A percentile compares a stretch with the other conserved stretches of the same genome.
Conservation (phyloP, 92 coral and sea anemone species). For the Epizoanthus stellaris region DNA sequence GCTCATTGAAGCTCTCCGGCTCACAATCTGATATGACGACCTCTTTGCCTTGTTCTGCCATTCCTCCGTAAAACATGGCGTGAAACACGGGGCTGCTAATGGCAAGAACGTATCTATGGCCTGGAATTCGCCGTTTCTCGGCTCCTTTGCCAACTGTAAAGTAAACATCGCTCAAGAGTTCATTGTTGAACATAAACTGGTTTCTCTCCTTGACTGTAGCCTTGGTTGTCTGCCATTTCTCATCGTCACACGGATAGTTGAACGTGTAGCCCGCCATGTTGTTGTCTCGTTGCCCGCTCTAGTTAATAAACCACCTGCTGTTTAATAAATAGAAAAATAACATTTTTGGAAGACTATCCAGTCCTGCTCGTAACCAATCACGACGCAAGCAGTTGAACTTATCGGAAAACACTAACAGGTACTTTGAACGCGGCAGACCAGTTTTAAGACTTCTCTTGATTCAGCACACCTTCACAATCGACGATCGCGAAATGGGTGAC, state of each 20-base stretch:
- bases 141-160: slow-evolving; percentile 71
- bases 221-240: slow-evolving; percentile 83
- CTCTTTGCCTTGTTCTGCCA: slow-evolving; percentile 80
- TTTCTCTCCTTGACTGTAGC: slow-evolving; percentile 72
- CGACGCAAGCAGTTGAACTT: not conserved
- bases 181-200: slow-evolving; percentile 82
- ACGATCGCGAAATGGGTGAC: not conserved
- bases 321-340: not conserved
- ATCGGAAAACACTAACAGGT: slow-evolving; percentile 1
- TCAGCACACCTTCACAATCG: too few relatives aligned
- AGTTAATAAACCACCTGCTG: slow-evolving; percentile 24
- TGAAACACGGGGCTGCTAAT: slow-evolving; percentile 86
- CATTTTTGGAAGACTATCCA: not conserved
- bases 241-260: slow-evolving; percentile 45
- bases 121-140: slow-evolving; percentile 67
- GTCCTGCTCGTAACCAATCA: slow-evolving; percentile 3
- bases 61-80: slow-evolving; percentile 86
- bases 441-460: too few relatives aligned
- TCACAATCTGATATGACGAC: slow-evolving; percentile 79
- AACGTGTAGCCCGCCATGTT: slow-evolving; percentile 73
- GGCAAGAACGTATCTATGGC: slow-evolving; percentile 82
- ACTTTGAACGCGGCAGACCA: not conserved
- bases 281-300: not conserved
- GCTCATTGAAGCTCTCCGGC: slow-evolving; percentile 71
- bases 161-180: slow-evolving; percentile 76